Evolutionary conservation across 1,140 invertebrate species (phyloP).

Genomic region (Aradophagus sp.): DNA sequence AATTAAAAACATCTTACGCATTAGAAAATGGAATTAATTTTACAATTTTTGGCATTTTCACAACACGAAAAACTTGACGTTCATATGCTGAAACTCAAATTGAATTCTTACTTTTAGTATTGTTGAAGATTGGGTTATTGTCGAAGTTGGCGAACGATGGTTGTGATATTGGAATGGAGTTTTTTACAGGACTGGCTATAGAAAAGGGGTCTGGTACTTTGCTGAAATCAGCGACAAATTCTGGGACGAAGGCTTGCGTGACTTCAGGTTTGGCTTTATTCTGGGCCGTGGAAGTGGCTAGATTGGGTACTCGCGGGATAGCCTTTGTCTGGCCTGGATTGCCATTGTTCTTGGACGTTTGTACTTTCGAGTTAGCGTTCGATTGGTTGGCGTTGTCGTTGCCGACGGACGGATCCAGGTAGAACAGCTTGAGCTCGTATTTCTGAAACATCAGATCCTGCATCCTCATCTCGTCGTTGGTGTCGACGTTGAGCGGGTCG

Average conservation of each 20-base stretch:
- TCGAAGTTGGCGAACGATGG: conserved; percentile 83
- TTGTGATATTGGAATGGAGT: conserved; percentile 65
- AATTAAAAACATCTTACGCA: too few species aligned
- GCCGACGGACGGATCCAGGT: conserved; percentile 78
- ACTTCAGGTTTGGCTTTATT: conserved; percentile 57
- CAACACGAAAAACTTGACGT: too few species aligned
- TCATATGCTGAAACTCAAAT: too few species aligned
- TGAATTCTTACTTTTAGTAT: conserved; percentile 71
- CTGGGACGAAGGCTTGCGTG: conserved; percentile 70
- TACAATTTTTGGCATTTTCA: too few species aligned
- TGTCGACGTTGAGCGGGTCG: conserved; percentile 72
- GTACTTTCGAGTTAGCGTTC: conserved; percentile 19
- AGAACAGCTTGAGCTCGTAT: conserved; percentile 92
- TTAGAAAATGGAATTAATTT: too few species aligned
- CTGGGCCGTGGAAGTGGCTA: conserved; percentile 53
- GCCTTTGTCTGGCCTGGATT: conserved; percentile 41
- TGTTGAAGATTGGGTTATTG: conserved; percentile 81
- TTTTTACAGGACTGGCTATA: conserved; percentile 57
- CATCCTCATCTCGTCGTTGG: conserved; percentile 91
- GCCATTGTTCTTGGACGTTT: conserved; percentile 17
- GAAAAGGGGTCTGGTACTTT: conserved; percentile 72
- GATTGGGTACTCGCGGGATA: conserved; percentile 65
- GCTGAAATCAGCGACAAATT: conserved; percentile 81
- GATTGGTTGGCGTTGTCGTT: conserved; percentile 60
- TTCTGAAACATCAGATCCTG: conserved; percentile 94